Conservation (phyloP, 2,888 invertebrate species). For the Sinotaia quadrata region DNA sequence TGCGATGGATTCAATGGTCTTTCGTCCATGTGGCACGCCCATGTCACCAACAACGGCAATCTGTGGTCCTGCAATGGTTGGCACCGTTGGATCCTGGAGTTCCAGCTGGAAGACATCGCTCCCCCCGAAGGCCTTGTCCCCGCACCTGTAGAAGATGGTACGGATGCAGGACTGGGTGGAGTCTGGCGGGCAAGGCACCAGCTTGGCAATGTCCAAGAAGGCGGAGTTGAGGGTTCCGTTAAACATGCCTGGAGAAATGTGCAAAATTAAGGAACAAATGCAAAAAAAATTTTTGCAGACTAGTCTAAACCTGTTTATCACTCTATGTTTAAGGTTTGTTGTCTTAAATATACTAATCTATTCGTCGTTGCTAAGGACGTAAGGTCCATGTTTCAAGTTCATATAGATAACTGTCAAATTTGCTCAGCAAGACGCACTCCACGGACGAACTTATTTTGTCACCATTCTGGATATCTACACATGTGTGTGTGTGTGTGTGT, state of each 20-base stretch:
- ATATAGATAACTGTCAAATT: too few relatives aligned
- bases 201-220: slow-evolving; percentile 24
- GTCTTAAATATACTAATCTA: too few relatives aligned
- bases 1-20: slow-evolving; percentile 35
- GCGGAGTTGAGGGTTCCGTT: slow-evolving; percentile 33
- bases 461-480: too few relatives aligned
- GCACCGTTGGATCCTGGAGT: slow-evolving; percentile 2
- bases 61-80: slow-evolving; percentile 3
- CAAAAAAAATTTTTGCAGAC: too few relatives aligned
- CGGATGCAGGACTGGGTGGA: slow-evolving; percentile 5
- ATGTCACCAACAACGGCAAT: slow-evolving; percentile 40
- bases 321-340: too few relatives aligned
- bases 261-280: too few relatives aligned
- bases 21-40: slow-evolving; percentile 31
- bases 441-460: too few relatives aligned
- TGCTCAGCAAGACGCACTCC: too few relatives aligned
- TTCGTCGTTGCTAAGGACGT: too few relatives aligned
- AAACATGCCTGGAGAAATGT: slow-evolving; percentile 18
- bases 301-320: too few relatives aligned
- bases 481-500: too few relatives aligned
- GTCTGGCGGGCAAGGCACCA: slow-evolving; percentile 6
- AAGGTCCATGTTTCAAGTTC: too few relatives aligned
- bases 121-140: slow-evolving; percentile 32
- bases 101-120: slow-evolving; percentile 29
- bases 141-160: slow-evolving; percentile 34